Base-by-base conservation (phyloP, 2,888 invertebrate species). In the Cryptus viduatorius region DNA sequence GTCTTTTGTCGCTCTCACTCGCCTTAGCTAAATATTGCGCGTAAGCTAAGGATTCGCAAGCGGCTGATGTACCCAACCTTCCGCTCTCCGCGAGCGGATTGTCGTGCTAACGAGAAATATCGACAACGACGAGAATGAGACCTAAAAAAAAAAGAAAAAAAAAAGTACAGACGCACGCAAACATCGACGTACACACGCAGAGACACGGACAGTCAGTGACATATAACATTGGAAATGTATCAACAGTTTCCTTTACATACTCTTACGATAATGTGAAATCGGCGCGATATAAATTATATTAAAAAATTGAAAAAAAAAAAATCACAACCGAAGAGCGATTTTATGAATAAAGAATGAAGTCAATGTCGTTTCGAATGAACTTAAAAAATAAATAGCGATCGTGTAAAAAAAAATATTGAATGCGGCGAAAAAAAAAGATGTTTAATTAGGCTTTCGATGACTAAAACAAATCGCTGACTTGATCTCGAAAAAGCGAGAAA, bases 1-100 rank as follows among this genome's bases (percentile, higher is more conserved):
- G 31, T 75, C 61, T 71, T 81, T 71, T 75, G 69, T 81, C 78
- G 75, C 77, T 80, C 59, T 61, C 61, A 64, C 56, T 46, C 48
- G 79, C 68, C 65, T 76, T 65, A 16, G 61, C 61, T 61, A 44
- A 29, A 59, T 12, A 59, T 12, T 24, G 59, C 65, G 44, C 61
- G 29, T 50, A 68, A 19, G 16, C 44, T 19, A 19, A 50, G 14
- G 64, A 37, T 50, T 24, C 48, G 65, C 48, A 46, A 31, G 24
- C 46, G 56, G 59, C 16, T 19, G 14, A 48, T 37, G 31, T 53
- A 5, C 68, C 67, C 46, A 12, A 48, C 16, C 53, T 71, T 56
- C 42, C 71, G 77, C 83, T 69, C 29, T 16, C 69, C 69, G 31
- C 16, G 31, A 78, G 31, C 72, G 77, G 16, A 64, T 75, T 75